These are phyloP conservation scores for Andrena trimmerana DNA, from an alignment of 2,888 invertebrate species.

Conservation along the genomic window DNA sequence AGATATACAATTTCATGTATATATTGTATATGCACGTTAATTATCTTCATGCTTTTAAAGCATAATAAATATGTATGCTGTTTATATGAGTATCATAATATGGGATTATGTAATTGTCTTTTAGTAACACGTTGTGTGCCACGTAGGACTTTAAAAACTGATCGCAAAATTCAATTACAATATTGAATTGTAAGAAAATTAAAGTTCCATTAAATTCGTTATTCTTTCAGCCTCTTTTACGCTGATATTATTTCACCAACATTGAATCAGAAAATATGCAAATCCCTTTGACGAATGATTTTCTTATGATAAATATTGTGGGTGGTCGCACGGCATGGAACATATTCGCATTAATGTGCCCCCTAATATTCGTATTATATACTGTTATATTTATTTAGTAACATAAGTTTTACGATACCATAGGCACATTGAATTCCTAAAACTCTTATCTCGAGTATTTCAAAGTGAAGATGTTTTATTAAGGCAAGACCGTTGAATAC, in stretches of 20 bases:
- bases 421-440: background rate
- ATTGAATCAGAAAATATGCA: too few relatives aligned
- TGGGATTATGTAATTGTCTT: background rate
- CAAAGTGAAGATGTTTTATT: background rate
- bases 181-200: too few relatives aligned
- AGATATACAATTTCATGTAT: constrained; percentile 55
- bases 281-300: too few relatives aligned
- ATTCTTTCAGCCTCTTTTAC: too few relatives aligned
- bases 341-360: background rate
- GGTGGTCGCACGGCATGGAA: too few relatives aligned
- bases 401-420: background rate
- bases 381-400: constrained; percentile 17
- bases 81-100: constrained; percentile 13
- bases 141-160: too few relatives aligned
- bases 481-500: constrained; percentile 8
- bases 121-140: too few relatives aligned
- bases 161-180: too few relatives aligned
- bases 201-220: too few relatives aligned
- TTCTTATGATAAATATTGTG: too few relatives aligned
- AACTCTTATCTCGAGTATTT: constrained; percentile 3
- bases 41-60: constrained; percentile 27
- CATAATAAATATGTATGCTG: constrained; percentile 29
- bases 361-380: constrained; percentile 29
- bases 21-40: constrained; percentile 54
- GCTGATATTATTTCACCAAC: too few relatives aligned